Base-by-base conservation (phyloP, 2,113 vertebrate genomes). In the Megaptera novaeangliae region DNA sequence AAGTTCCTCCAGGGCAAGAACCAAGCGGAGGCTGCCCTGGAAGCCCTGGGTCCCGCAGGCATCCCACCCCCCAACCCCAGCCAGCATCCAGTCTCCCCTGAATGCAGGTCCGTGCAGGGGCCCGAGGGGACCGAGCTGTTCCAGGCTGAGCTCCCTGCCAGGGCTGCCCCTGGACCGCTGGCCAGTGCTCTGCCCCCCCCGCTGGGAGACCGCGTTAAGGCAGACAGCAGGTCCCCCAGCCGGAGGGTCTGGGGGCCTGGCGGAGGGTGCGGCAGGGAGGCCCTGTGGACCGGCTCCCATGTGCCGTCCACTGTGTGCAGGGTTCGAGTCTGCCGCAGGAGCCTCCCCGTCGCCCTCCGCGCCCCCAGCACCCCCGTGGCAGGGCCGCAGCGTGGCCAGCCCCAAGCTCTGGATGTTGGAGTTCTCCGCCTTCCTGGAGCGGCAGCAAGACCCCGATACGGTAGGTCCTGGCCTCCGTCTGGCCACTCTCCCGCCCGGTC, bases 391-490 rank as follows among this genome's bases (percentile, higher is more conserved):
- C 25, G 99, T 99, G 95, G 99, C 99, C 97, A 99, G 99, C 98
- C 99, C 99, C 97, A 99, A 99, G 97, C 99, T 99, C 92, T 99
- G 99, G 98, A 99, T 99, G 99, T 98, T 99, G 97, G 99, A 99
- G 98, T 99, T 99, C 98, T 99, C 99, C 1, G 99, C 99, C 46
- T 99, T 99, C 98, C 98, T 99, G 96, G 99, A 99, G 98, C 99
- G 99, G 97, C 99, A 99, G 80, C 99, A 99, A 97, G 99, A 99
- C 96, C 99, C 99, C 1, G 99, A 99, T 85, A 99, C 99, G 36
- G 99, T 99, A 98, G 99, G 99, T 98, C 6, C 75, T 57, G 44
- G 63, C 61, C n/a, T 12, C 72, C 57, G 80, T 55, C 12, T 90
- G 80, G 85, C 95, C 0, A 27, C 25, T 55, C 74, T n/a, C 25